phyloP scores from a whole-genome alignment of 1,140 invertebrate genomes.

The Leptopilina boulardi region DNA sequence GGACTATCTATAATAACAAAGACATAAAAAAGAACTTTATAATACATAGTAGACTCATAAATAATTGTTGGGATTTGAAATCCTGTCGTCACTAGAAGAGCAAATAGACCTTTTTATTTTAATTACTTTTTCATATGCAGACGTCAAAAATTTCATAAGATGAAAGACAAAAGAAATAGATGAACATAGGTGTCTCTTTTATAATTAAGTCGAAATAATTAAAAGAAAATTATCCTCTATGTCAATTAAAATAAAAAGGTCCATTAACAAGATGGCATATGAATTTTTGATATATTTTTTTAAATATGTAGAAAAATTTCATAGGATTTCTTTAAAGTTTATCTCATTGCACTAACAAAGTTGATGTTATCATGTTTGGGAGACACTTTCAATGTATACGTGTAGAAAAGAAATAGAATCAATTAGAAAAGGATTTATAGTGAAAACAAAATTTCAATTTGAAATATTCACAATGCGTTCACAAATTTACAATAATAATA shows the following conservation, averaged over 20 bases:
- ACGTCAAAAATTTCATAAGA: too few species aligned
- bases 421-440: not conserved
- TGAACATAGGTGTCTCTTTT: too few species aligned
- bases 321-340: not conserved
- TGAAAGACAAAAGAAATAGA: too few species aligned
- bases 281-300: not conserved
- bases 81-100: not conserved
- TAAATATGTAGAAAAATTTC: not conserved
- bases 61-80: slow-evolving; percentile 14
- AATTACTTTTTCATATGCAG: too few species aligned
- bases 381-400: not conserved
- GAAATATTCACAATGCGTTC: slow-evolving; percentile 3
- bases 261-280: slow-evolving; percentile 17
- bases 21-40: not conserved
- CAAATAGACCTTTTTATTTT: too few species aligned
- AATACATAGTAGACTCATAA: not conserved
- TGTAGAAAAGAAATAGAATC: not conserved
- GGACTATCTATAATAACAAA: not conserved
- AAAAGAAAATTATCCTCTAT: too few species aligned
- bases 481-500: not conserved
- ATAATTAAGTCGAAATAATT: too few species aligned
- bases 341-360: not conserved
- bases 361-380: not conserved
- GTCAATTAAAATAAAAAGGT: too few species aligned
- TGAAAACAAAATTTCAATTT: slow-evolving; percentile 6